Base-by-base conservation (phyloP, 2,888 invertebrate species). In the Microchrysa polita region DNA sequence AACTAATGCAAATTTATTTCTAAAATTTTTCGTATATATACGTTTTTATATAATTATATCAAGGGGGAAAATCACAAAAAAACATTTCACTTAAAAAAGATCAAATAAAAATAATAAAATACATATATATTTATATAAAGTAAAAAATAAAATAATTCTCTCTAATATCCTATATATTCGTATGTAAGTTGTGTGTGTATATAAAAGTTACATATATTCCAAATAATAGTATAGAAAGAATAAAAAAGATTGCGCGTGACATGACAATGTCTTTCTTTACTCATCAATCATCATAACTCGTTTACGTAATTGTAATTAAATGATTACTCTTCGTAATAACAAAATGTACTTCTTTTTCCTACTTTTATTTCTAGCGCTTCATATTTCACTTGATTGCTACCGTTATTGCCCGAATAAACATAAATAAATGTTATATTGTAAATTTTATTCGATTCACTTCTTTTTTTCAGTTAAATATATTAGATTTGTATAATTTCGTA, bases 21-120 rank as follows among this genome's bases (percentile, higher is more conserved):
- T 74, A 72, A 65, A 72, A 67, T 74, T 65, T n/a, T 61, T 74
- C 72, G 67, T 74, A 74, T 74, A 72, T 74, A 74, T 74, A 69
- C 22, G 34, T 57, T 55, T 16, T 40, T 69, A 34, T 57, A 57
- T 69, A 57, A 57, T 67, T 69, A 67, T 67, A 48, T 48, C n/a
- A 20, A 10, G 44, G 67, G 67, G 59, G 67, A 74, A 73, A 74
- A 74, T 74, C 74, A 74, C 74, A 74, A 74, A 71, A 67, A 74
- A 72, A 65, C 72, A 73, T 69, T 34, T 57, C 52, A 67, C 65
- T 67, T 72, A 59, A 72, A 72, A n/a, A 53, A 72, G 61, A 74
- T 34, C 27, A 7, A 34, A 34, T 60, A 73, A 74, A 71, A 65
- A 42, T 34, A 53, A 69, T 57, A 55, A 57, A 69, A 55, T 67